phyloP scores from a whole-genome alignment of 2,888 invertebrate genomes.

The Camponotus fellah region DNA sequence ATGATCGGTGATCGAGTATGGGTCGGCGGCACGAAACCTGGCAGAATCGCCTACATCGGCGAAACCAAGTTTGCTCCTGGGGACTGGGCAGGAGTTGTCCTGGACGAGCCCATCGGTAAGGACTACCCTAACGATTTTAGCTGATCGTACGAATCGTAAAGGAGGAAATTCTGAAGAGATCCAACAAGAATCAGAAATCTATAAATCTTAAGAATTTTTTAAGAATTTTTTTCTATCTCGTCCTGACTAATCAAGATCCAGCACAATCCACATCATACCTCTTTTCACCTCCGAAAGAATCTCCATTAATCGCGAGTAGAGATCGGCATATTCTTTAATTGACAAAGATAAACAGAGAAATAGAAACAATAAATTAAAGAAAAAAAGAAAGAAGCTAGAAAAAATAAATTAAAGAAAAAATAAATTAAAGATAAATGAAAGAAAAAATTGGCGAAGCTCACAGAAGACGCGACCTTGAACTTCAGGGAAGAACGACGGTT shows the following conservation, averaged over 20 bases:
- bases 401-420: slow-evolving; percentile 1
- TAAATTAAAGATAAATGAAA: background rate
- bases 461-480: slow-evolving; percentile 36
- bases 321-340: background rate
- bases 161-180: background rate
- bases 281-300: background rate
- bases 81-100: slow-evolving; percentile 98
- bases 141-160: slow-evolving; percentile 8
- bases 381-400: slow-evolving; percentile 5
- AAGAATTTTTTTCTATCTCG: background rate
- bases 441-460: background rate
- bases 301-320: background rate
- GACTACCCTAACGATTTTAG: background rate
- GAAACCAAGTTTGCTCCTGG: slow-evolving; percentile 99
- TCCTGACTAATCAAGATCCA: background rate
- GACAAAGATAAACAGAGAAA: background rate
- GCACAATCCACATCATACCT: background rate
- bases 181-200: background rate
- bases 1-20: slow-evolving; percentile 98
- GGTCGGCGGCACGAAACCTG: slow-evolving; percentile 97
- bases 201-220: background rate
- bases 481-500: slow-evolving; percentile 98
- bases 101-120: slow-evolving; percentile 97
- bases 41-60: slow-evolving; percentile 97
- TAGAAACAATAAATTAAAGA: slow-evolving; percentile 4